phyloP scores from a whole-genome alignment of 2,113 vertebrate genomes.

The Microcebus lehilahytsara region DNA sequence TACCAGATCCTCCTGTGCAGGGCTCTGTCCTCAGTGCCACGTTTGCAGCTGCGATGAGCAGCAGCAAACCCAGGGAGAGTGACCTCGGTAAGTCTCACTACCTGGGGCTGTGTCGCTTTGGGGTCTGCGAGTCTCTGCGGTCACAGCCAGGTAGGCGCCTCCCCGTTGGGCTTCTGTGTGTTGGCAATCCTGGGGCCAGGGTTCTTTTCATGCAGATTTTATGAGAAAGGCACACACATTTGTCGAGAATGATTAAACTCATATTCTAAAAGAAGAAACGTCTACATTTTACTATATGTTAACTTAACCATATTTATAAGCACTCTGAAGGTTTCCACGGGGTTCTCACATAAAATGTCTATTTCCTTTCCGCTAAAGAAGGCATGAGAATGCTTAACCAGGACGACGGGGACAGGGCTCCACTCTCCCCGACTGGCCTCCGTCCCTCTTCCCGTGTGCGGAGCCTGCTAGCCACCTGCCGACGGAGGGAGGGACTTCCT shows the following conservation, averaged over 20 bases:
- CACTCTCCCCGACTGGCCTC: not conserved
- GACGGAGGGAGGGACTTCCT: not conserved
- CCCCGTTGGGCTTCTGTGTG: rapidly evolving
- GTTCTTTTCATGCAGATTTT: not conserved
- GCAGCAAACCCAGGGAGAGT: not conserved
- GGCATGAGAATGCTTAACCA: too few relatives aligned
- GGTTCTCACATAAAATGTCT: not conserved
- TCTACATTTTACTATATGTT: not conserved
- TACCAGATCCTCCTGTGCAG: not conserved
- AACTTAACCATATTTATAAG: not conserved
- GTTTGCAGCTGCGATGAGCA: not conserved
- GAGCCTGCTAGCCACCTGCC: not conserved
- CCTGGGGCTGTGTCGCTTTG: too few relatives aligned
- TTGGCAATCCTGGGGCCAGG: not conserved
- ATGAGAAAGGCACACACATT: not conserved
- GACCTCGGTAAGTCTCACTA: not conserved
- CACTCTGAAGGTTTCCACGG: not conserved
- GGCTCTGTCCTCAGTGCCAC: not conserved
- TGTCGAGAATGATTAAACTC: not conserved
- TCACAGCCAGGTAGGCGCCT: rapidly evolving
- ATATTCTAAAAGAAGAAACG: not conserved
- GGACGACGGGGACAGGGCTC: not conserved
- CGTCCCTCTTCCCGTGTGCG: rapidly evolving
- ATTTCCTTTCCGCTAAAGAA: not conserved
- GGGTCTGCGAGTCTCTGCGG: not conserved